Evolutionary conservation across 2,888 invertebrate species (phyloP), one percentile per base, ranked within the genome.

Genomic region (Trichacis sp.): DNA sequence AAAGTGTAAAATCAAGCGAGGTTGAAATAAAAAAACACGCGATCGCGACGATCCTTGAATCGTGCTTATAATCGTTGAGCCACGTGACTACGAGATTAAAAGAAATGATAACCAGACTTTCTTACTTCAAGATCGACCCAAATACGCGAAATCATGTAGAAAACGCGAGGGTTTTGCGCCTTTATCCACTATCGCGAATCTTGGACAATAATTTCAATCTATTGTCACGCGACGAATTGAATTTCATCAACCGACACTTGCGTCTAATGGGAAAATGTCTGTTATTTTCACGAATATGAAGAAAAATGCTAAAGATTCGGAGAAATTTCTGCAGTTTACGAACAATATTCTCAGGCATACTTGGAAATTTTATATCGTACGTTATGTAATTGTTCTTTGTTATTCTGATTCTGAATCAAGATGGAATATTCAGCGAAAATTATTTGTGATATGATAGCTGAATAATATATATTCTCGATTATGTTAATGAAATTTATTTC

Each of bases 31-130:
- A 40, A 50, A 55, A 50, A 45, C 48, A 49, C 43, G 53, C 53
- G 48, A 50, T 48, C 51, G 47, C 48, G 42, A 50, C 15, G 36
- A 50, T 40, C 50, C 51, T 48, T 11, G 52, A 40, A 59, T 40
- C 17, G 38, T 29, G 19, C 48, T 15, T 18, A 36, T 51, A 40
- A 56, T 53, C 24, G 49, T 60, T 20, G 20, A 30, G 11, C 49
- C 46, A 14, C 36, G 46, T 12, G 42, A 43, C 17, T 14, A 51
- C 19, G 30, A 46, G 64, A 64, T 64, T 56, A 19, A 38, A 36
- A 30, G 45, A 29, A 36, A 57, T 56, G 64, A 64, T 64, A 64
- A 29, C 43, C 5, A 14, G 24, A 17, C 55, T 64, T 56, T 52
- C 56, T 24, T 50, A 12, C 24, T 46, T 30, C 14, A 24, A 20